Percentiles rank a stretch among this genome's conserved stretches.
Conservation (phyloP, 2,797 vertebrate genomes). For the Tadarida brasiliensis region DNA sequence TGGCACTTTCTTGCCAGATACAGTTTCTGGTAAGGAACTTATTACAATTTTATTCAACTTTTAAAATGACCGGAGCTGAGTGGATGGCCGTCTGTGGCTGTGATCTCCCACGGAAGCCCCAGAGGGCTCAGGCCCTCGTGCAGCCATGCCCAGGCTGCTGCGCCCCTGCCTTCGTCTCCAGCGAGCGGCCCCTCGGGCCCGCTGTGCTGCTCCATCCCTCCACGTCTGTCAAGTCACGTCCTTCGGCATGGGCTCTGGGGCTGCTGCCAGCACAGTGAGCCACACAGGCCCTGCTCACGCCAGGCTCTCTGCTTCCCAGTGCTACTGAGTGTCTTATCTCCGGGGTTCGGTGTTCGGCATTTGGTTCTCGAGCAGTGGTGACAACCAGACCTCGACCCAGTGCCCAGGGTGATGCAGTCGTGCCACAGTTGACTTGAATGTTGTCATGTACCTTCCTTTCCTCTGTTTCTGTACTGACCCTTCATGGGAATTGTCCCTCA, state of each 20-base stretch:
- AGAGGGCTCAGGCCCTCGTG: rapidly evolving
- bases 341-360: neutral
- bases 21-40: constrained; percentile 93
- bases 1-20: constrained; percentile 95
- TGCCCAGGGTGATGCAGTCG: neutral
- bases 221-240: neutral
- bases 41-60: constrained; percentile 71
- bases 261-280: neutral
- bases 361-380: neutral
- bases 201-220: neutral
- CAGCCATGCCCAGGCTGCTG: neutral
- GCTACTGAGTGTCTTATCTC: neutral
- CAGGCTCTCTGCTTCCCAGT: rapidly evolving
- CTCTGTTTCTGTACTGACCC: neutral
- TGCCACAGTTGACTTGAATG: neutral
- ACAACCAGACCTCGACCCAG: neutral
- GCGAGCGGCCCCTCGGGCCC: neutral
- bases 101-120: neutral
- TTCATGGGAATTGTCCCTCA: neutral
- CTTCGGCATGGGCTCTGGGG: neutral
- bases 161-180: neutral
- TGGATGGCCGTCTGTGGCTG: neutral
- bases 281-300: rapidly evolving
- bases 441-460: neutral
- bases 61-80: neutral